Base-by-base conservation (phyloP, 2,113 vertebrate genomes). In the Oreochromis spilurus region DNA sequence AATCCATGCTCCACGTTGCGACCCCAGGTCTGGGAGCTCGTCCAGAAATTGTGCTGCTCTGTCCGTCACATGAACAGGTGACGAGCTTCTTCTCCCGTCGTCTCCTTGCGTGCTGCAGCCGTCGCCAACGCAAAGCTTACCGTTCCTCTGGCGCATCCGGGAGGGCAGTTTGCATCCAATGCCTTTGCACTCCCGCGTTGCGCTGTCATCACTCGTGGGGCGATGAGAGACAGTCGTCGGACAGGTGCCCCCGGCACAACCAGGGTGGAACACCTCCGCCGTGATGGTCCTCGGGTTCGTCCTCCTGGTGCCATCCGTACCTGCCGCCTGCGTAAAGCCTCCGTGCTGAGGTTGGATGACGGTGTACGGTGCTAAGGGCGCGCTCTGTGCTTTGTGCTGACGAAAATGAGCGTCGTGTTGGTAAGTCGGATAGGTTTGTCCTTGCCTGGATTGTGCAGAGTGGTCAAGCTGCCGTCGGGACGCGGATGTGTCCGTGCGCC, bases 11-110 rank as follows among this genome's bases (percentile, higher is more conserved):
- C 96, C 95, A 12, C 95, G 92, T 62, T 97, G 96, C 4, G 97
- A 79, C 2, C 89, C 95, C 85, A 96, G 85, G 8, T 97, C 96
- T 6, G 95, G 91, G 48, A 95, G 85, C 72, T 97, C 97, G 8
- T 95, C 96, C 31, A 97, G 93, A 91, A 95, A 97, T 24, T 97
- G 97, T 0, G 97, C 96, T 0, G 97, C 97, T 92, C 94, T 95
- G 91, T 97, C 97, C 9, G 95, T 94, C 82, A 96, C 91, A 62
- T 95, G 96, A 17, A 97, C 94, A 70, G 96, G 93, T 5, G 92
- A 87, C 1, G 88, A 17, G 91, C 81, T 52, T 94, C 91, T 48
- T 91, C 89, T 60, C 50, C 82, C 89, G 5, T 86, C 89, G 62
- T 85, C 91, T 54, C 87, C 92, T 4, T 78, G 91, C 29, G 57